phyloP scores from a whole-genome alignment of 2,888 invertebrate species.

The Coecobrya sp. region DNA sequence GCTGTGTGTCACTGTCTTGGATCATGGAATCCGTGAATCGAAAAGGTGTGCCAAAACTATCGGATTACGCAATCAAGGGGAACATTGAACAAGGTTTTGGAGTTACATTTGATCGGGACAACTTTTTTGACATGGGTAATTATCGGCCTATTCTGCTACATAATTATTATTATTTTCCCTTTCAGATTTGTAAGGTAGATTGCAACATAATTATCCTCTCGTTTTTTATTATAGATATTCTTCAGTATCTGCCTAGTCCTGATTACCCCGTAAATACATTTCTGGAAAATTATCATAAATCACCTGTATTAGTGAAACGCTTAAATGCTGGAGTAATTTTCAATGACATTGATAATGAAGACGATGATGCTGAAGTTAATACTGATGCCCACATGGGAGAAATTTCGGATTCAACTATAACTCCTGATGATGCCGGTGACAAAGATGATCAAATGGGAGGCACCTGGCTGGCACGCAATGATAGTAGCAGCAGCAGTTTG shows the following conservation, averaged over 20 bases:
- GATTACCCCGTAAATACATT: no score
- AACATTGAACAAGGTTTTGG: background rate
- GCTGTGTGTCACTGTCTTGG: constrained; percentile 57
- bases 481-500: no score
- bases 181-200: no score
- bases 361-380: background rate
- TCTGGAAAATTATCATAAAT: no score
- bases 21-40: constrained; percentile 56
- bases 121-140: background rate
- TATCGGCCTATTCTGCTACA: background rate
- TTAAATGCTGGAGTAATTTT: background rate
- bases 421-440: background rate
- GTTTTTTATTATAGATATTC: background rate
- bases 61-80: constrained; percentile 18
- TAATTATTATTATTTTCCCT: background rate
- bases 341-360: background rate
- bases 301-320: no score
- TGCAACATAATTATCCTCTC: no score
- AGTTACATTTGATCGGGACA: background rate
- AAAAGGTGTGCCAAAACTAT: background rate
- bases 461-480: no score
- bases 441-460: no score
- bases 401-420: background rate
- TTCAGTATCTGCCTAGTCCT: background rate
- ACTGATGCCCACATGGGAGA: background rate